These are phyloP conservation scores for Cynopterus sphinx DNA, from an alignment of 2,797 vertebrate genomes.

Conservation along the genomic window DNA sequence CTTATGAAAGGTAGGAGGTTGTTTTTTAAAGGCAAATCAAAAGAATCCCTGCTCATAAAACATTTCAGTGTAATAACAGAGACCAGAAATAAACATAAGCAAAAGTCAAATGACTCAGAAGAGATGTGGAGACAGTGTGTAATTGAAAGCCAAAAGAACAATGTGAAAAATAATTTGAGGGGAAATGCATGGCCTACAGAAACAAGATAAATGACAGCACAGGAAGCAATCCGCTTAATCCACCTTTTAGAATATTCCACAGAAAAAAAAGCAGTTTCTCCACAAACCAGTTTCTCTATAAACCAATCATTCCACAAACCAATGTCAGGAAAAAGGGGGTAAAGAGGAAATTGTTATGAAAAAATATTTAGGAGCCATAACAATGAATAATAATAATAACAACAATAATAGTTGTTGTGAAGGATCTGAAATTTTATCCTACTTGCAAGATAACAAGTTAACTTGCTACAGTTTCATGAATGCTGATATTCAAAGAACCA, in stretches of 20 bases:
- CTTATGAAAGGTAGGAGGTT: neutral
- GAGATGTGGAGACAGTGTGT: neutral
- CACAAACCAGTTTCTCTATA: neutral
- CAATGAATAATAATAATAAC: neutral
- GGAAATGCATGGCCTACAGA: neutral
- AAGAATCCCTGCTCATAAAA: neutral
- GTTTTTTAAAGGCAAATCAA: neutral
- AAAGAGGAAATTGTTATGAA: neutral
- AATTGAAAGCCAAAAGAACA: neutral
- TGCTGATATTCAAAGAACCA: neutral
- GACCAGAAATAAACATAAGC: neutral
- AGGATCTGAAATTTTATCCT: neutral
- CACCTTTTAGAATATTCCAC: neutral
- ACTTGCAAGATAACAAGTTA: neutral
- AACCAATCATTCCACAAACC: neutral
- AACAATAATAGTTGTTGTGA: neutral
- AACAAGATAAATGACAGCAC: neutral
- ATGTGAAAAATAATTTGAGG: neutral
- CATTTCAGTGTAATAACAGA: neutral
- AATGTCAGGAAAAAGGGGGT: neutral
- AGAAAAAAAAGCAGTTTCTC: neutral
- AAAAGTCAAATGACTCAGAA: neutral
- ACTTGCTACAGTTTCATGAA: neutral
- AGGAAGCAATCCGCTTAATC: neutral
- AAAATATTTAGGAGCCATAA: neutral